These are phyloP conservation scores for Sus scrofa DNA, from an alignment of 2,113 vertebrate genomes.

Conservation along the genomic window T2T-Sscrofa CM000825.6:47644001-47644500, in stretches of 20 bases:
- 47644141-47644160: rapidly evolving
- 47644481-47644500: neutral
- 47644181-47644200: neutral
- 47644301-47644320: neutral
- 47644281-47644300: neutral
- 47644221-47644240: neutral
- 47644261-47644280: rapidly evolving
- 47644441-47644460: neutral
- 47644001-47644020: rapidly evolving
- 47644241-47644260: neutral
- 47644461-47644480: neutral
- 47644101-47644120: neutral
- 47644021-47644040: rapidly evolving
- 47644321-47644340: neutral
- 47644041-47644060: neutral
- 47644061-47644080: neutral
- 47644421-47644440: neutral
- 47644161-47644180: no score
- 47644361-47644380: neutral
- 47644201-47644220: neutral
- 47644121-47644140: neutral
- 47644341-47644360: no score
- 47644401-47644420: no score
- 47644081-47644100: neutral
- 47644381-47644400: neutral